Conservation (phyloP, 1,140 invertebrate genomes). For the Adoxophyes honmai region DNA sequence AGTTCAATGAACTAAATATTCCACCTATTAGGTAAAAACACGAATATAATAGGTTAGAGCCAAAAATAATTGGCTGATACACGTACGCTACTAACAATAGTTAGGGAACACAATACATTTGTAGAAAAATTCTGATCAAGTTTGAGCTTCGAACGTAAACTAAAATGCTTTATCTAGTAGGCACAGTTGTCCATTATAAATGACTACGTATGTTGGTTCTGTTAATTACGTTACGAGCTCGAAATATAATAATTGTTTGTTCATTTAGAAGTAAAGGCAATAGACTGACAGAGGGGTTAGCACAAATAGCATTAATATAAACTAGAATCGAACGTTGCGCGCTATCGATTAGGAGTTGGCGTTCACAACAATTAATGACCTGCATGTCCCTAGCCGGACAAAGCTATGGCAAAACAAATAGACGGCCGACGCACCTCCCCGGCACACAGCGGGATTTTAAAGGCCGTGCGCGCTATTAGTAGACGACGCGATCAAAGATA, state of each 20-base stretch:
- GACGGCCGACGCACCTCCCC: conserved; percentile 59
- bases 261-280: conserved; percentile 6
- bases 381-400: conserved; percentile 72
- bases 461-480: neutral
- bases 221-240: too few relatives aligned
- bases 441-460: conserved; percentile 31
- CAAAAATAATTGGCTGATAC: too few relatives aligned
- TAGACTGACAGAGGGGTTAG: conserved; percentile 49
- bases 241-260: too few relatives aligned
- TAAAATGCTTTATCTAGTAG: too few relatives aligned
- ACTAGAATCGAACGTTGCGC: conserved; percentile 71
- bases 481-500: too few relatives aligned
- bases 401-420: conserved; percentile 76
- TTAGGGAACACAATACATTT: too few relatives aligned
- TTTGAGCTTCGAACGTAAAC: too few relatives aligned
- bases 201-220: neutral
- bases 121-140: too few relatives aligned
- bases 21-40: too few relatives aligned
- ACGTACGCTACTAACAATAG: too few relatives aligned
- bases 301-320: conserved; percentile 76
- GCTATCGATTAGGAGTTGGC: conserved; percentile 73
- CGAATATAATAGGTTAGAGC: too few relatives aligned
- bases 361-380: conserved; percentile 76
- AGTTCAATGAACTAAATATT: too few relatives aligned
- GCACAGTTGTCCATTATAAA: neutral